Evolutionary conservation across 2,113 vertebrate species (phyloP).

Genomic region (Hydrolagus affinis): DNA sequence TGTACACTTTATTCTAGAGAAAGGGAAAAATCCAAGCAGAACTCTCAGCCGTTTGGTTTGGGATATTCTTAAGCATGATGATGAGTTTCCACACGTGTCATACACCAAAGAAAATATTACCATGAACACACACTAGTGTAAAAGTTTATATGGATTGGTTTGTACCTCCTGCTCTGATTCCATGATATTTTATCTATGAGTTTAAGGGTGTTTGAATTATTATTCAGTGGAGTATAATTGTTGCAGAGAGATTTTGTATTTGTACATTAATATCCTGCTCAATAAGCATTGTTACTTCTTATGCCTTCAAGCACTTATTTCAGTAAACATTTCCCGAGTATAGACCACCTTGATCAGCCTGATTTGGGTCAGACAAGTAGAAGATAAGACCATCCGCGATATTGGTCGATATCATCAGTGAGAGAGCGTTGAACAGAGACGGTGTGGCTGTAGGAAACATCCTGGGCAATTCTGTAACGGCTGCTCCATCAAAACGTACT

Average conservation of each 20-base stretch:
- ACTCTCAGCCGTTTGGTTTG: too few species aligned
- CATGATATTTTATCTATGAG: neutral
- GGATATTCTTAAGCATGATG: too few species aligned
- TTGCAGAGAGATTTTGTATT: neutral
- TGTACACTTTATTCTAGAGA: too few species aligned
- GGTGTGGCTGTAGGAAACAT: neutral
- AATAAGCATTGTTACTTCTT: neutral
- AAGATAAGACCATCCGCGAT: neutral
- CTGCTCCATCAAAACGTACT: neutral
- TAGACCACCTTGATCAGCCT: neutral
- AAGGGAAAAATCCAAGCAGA: too few species aligned
- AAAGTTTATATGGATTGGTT: neutral
- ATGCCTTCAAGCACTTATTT: neutral
- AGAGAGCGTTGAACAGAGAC: neutral
- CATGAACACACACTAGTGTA: neutral
- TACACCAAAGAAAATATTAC: neutral
- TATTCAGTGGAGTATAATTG: neutral
- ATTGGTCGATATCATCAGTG: neutral
- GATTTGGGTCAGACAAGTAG: neutral
- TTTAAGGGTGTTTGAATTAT: neutral
- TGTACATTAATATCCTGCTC: neutral
- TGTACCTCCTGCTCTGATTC: neutral
- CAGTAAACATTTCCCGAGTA: neutral
- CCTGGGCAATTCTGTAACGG: neutral
- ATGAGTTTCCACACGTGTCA: too few species aligned